phyloP scores from a whole-genome alignment of 2,113 vertebrate species.

The Nycticorax nycticorax region DNA sequence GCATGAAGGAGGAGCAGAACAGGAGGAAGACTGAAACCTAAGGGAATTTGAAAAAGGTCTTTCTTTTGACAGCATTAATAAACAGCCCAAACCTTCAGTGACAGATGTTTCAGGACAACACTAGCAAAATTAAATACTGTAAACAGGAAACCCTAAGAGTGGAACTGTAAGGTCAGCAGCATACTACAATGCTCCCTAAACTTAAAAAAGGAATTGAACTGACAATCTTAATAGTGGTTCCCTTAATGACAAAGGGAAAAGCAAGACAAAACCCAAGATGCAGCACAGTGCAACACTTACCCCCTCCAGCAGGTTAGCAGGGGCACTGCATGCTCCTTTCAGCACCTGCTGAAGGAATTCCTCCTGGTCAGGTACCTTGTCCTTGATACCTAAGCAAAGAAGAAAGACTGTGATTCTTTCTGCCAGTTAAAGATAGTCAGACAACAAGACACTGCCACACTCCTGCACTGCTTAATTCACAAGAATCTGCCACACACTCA shows the following conservation, averaged over 20 bases:
- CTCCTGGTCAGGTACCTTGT: conserved; percentile 88
- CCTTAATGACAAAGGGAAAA: not conserved
- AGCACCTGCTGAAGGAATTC: conserved; percentile 85
- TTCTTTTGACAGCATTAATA: not conserved
- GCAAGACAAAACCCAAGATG: not conserved
- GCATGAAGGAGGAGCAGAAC: not conserved
- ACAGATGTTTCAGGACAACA: not conserved
- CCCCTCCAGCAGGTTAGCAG: conserved; percentile 90
- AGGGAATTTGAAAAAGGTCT: not conserved
- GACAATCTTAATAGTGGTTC: not conserved
- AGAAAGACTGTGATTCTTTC: not conserved
- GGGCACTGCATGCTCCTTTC: conserved; percentile 86
- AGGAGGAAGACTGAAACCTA: not conserved
- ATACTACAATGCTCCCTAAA: not conserved
- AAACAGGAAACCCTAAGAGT: not conserved
- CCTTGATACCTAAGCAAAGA: conserved; percentile 83
- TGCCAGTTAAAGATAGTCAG: not conserved
- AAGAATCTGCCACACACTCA: not conserved
- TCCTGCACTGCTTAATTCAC: not conserved
- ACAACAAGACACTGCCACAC: not conserved
- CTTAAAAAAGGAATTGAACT: not conserved
- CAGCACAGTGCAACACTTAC: conserved; percentile 73
- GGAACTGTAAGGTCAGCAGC: not conserved
- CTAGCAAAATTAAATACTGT: not conserved
- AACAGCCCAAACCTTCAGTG: not conserved